Evolutionary conservation across 1,140 invertebrate species (phyloP).

Genomic region (Proctacanthus coquilletti): DNA sequence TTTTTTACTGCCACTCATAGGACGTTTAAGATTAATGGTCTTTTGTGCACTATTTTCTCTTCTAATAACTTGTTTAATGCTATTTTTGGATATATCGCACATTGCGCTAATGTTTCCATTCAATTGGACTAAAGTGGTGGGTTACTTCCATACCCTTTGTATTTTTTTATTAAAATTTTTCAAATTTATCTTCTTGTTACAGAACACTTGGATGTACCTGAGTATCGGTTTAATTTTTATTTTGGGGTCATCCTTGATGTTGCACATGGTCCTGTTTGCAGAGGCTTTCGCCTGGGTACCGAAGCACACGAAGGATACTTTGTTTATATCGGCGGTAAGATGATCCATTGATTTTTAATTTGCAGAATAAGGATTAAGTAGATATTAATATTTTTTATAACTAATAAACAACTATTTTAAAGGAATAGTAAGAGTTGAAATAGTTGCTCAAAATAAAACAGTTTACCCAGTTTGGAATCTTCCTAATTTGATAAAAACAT

Average conservation of each 20-base stretch:
- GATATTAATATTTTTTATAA: too few species aligned
- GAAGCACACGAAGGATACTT: conserved; percentile 34
- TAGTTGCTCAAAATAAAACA: too few species aligned
- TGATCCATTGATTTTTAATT: conserved; percentile 1
- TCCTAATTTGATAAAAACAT: too few species aligned
- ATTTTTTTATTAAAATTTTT: conserved; percentile 1
- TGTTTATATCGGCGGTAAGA: conserved; percentile 35
- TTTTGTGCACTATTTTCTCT: conserved; percentile 58
- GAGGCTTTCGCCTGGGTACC: conserved; percentile 46
- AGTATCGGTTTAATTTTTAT: conserved; percentile 46
- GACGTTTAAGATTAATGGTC: conserved; percentile 36
- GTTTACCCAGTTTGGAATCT: too few species aligned
- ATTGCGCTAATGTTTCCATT: conserved; percentile 65
- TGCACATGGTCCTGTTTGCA: conserved; percentile 47
- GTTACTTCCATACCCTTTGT: conserved; percentile 18
- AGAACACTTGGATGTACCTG: conserved; percentile 48
- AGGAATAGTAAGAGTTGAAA: too few species aligned
- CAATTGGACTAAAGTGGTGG: conserved; percentile 66
- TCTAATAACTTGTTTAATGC: conserved; percentile 60
- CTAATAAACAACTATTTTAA: too few species aligned
- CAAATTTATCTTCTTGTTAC: conserved; percentile 12
- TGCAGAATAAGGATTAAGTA: too few species aligned
- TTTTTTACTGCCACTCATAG: conserved; percentile 57
- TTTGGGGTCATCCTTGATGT: conserved; percentile 43
- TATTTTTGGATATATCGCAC: conserved; percentile 72